Evolutionary conservation across 2,113 vertebrate species (phyloP).

Genomic region (Egretta garzetta): DNA sequence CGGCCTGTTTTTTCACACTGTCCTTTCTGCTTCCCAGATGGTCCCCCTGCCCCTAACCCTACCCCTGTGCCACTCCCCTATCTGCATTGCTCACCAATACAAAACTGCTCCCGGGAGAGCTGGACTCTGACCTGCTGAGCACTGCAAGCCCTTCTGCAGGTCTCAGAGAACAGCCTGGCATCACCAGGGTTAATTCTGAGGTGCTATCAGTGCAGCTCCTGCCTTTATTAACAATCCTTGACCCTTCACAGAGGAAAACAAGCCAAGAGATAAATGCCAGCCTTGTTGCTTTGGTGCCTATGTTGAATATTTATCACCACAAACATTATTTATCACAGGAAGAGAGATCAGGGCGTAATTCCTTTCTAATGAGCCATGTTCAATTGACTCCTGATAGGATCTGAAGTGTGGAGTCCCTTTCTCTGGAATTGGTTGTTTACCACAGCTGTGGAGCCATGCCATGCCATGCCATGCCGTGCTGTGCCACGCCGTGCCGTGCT

Average conservation of each 20-base stretch:
- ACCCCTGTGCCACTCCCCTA: neutral
- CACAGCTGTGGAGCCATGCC: rapidly evolving
- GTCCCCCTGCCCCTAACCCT: neutral
- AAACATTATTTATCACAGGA: neutral
- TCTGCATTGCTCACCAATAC: neutral
- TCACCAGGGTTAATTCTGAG: neutral
- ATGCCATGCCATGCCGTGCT: too few relatives aligned
- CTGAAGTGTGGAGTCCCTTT: neutral
- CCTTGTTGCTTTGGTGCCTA: neutral
- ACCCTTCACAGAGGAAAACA: neutral
- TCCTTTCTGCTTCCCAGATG: neutral
- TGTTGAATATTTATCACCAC: neutral
- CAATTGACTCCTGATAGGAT: neutral
- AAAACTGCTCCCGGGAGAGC: rapidly evolving
- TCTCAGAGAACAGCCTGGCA: neutral
- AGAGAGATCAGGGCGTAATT: neutral
- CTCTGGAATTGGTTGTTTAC: neutral
- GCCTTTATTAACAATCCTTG: neutral
- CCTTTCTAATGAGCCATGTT: neutral
- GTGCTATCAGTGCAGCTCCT: neutral
- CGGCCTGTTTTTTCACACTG: neutral
- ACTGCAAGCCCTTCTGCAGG: neutral
- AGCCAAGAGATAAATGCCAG: neutral
- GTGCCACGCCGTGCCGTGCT: too few relatives aligned
- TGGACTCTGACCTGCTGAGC: neutral